A percentile compares a stretch with the other conserved stretches of the same genome.
phyloP scores from a whole-genome alignment of 2,888 invertebrate genomes.

The Netelia fuscicornis region DNA sequence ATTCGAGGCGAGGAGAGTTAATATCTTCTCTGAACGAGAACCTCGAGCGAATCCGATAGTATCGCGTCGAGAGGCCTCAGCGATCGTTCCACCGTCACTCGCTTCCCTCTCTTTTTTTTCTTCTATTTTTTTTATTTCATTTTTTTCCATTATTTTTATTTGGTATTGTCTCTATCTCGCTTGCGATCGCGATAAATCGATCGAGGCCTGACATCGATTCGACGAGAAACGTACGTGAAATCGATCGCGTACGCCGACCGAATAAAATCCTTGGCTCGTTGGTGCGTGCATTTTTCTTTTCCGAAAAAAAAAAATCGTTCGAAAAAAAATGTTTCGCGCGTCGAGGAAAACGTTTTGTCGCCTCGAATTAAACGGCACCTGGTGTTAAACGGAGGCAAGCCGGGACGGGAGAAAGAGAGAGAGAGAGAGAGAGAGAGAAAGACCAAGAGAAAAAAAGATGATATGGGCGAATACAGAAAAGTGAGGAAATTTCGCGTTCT shows the following conservation, averaged over 20 bases:
- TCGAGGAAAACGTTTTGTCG: not conserved
- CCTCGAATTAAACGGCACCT: not conserved
- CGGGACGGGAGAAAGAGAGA: not conserved
- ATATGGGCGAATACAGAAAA: constrained; percentile 36
- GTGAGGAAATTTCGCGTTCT: constrained; percentile 32
- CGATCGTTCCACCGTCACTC: not conserved
- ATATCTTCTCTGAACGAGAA: constrained; percentile 35
- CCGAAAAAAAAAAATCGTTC: not conserved
- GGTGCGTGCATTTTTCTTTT: not conserved
- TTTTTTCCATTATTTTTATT: not conserved
- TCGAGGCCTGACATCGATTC: constrained; percentile 40
- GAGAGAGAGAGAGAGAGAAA: not conserved
- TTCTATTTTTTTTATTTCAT: not conserved
- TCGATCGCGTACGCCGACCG: not conserved
- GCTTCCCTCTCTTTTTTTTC: not conserved
- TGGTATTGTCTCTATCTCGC: constrained; percentile 38
- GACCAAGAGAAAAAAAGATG: not conserved
- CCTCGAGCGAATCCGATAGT: constrained; percentile 59
- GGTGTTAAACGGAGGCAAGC: not conserved
- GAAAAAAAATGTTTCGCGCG: not conserved
- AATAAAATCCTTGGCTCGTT: not conserved
- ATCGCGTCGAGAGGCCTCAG: constrained; percentile 42
- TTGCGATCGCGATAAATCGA: constrained; percentile 55
- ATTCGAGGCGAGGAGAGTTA: constrained; percentile 34
- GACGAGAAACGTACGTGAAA: constrained; percentile 1